A percentile compares a stretch with the other conserved stretches of the same genome.
phyloP scores from a whole-genome alignment of 1,140 invertebrate species.

The Octopus bimaculoides region DNA sequence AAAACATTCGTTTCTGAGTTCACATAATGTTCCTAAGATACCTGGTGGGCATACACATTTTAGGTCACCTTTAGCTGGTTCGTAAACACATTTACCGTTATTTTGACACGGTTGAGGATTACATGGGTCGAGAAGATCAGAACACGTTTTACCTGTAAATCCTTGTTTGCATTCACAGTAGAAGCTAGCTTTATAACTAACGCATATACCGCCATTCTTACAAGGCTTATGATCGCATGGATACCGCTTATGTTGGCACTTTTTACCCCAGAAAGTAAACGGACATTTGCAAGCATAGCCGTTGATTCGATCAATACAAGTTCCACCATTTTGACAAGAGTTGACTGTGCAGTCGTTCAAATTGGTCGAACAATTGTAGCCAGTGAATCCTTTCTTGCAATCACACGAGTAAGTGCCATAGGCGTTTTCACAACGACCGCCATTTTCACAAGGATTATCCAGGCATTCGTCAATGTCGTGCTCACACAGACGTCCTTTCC shows the following conservation, averaged over 20 bases:
- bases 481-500: slow-evolving; percentile 32
- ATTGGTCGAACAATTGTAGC: slow-evolving; percentile 17
- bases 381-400: slow-evolving; percentile 20
- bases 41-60: slow-evolving; percentile 35
- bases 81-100: slow-evolving; percentile 28
- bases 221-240: slow-evolving; percentile 64
- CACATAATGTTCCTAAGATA: slow-evolving; percentile 33
- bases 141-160: slow-evolving; percentile 83
- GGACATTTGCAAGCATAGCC: slow-evolving; percentile 46
- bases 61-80: slow-evolving; percentile 27
- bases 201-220: slow-evolving; percentile 32
- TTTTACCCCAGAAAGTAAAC: slow-evolving; percentile 55
- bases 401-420: slow-evolving; percentile 23
- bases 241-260: slow-evolving; percentile 66
- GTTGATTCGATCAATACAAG: slow-evolving; percentile 41
- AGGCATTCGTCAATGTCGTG: slow-evolving; percentile 41
- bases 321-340: slow-evolving; percentile 65
- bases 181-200: slow-evolving; percentile 54
- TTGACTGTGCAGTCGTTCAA: slow-evolving; percentile 37
- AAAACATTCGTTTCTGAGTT: slow-evolving; percentile 56
- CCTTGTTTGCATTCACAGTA: slow-evolving; percentile 87
- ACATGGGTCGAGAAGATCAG: slow-evolving; percentile 19
- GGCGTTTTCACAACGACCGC: slow-evolving; percentile 39
- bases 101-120: slow-evolving; percentile 15
- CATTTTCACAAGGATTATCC: slow-evolving; percentile 34